These are phyloP conservation scores for Sebastes taczanowskii DNA, from an alignment of 2,797 vertebrate genomes.

Conservation along the genomic window DNA sequence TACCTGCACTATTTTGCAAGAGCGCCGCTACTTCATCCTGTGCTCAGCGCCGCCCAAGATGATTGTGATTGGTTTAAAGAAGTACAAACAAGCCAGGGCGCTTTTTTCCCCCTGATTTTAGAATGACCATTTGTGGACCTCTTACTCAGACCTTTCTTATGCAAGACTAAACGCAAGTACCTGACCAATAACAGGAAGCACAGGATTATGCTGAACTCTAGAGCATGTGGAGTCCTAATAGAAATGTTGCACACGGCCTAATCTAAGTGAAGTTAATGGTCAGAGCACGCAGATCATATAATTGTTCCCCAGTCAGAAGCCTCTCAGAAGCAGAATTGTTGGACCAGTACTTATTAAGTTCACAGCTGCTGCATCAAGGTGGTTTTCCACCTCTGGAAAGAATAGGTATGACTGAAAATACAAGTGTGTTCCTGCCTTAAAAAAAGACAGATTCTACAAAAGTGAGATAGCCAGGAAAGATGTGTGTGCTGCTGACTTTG, in stretches of 20 bases:
- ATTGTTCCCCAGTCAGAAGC: not conserved
- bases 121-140: too few species aligned
- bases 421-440: not conserved
- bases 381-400: not conserved
- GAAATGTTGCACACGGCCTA: not conserved
- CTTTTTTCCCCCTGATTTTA: too few species aligned
- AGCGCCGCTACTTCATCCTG: too few species aligned
- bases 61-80: too few species aligned
- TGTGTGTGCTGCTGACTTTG: slow-evolving; percentile 4
- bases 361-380: not conserved
- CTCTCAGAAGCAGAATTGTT: not conserved
- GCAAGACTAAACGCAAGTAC: too few species aligned
- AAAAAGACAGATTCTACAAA: slow-evolving; percentile 7
- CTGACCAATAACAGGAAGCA: not conserved
- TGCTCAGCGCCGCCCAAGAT: too few species aligned
- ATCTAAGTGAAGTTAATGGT: not conserved
- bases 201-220: not conserved
- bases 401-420: not conserved
- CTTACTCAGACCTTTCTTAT: too few species aligned
- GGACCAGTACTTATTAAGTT: not conserved
- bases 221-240: not conserved
- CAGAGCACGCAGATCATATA: not conserved
- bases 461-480: slow-evolving; percentile 14
- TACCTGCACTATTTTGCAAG: too few species aligned
- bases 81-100: too few species aligned